A percentile compares a stretch with the other conserved stretches of the same genome.
Conservation (phyloP, 2,113 vertebrate species). For the Herpailurus yagouaroundi region DNA sequence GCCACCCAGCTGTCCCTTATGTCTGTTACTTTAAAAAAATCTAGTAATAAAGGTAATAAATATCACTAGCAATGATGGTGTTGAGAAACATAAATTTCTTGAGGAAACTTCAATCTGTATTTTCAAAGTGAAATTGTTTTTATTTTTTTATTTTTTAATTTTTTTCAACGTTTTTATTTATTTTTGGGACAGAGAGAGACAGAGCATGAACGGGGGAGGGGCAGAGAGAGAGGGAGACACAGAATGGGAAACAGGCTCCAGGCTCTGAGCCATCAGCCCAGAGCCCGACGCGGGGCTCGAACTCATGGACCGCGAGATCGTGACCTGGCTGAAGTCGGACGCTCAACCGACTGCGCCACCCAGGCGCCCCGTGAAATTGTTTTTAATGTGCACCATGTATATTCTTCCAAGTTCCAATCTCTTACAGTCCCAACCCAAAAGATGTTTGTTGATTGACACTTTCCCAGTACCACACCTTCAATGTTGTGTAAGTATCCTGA, state of each 20-base stretch:
- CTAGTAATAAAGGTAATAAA: neutral
- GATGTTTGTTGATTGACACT: neutral
- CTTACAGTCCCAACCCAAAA: neutral
- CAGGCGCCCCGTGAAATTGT: no score
- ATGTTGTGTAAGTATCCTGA: neutral
- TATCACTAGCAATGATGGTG: neutral
- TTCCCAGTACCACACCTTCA: neutral
- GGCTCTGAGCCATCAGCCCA: no score
- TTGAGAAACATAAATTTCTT: constrained; percentile 37
- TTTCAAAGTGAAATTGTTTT: neutral
- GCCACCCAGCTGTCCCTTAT: neutral
- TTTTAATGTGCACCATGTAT: neutral
- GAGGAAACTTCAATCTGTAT: neutral
- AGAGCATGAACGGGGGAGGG: no score
- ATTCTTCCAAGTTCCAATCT: neutral
- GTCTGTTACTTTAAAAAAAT: neutral
- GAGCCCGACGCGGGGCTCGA: no score
- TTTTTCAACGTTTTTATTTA: no score
- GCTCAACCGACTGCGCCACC: no score
- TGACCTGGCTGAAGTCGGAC: no score
- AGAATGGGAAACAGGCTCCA: no score
- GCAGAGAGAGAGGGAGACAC: no score
- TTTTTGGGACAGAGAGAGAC: no score
- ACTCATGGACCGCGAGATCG: no score
- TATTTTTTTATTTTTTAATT: no score